phyloP scores from a whole-genome alignment of 2,888 invertebrate genomes.

The Lycaena phlaeas region DNA sequence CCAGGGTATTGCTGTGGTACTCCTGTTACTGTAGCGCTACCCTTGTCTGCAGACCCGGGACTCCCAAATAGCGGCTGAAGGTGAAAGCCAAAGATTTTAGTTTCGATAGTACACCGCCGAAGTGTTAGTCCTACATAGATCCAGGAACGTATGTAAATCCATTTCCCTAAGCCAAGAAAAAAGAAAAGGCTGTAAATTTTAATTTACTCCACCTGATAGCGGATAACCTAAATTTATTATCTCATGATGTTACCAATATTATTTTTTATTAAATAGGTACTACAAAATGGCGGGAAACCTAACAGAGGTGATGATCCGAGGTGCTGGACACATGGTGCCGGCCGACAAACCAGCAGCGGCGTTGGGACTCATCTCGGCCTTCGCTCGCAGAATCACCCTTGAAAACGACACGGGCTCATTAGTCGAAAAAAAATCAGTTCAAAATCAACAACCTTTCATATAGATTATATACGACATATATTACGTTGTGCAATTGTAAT shows the following conservation, averaged over 20 bases:
- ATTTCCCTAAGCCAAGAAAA: too few relatives aligned
- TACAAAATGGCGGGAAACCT: conserved; percentile 70
- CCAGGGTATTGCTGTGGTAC: too few relatives aligned
- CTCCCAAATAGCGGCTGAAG: too few relatives aligned
- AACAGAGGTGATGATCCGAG: conserved; percentile 73
- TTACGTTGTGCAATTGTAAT: neutral
- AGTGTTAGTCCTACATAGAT: too few relatives aligned
- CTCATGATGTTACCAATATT: neutral
- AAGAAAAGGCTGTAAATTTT: too few relatives aligned
- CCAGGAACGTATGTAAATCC: too few relatives aligned
- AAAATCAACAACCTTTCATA: conserved; percentile 29
- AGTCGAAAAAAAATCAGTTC: conserved; percentile 40
- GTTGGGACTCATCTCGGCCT: conserved; percentile 74
- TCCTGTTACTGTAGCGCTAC: too few relatives aligned
- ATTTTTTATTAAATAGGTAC: conserved; percentile 47
- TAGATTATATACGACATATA: neutral
- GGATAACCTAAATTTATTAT: too few relatives aligned
- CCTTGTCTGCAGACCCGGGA: too few relatives aligned
- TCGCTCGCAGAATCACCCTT: conserved; percentile 58
- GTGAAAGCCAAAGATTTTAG: too few relatives aligned
- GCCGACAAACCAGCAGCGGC: conserved; percentile 74
- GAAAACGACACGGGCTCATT: conserved; percentile 44
- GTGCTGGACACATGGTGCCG: conserved; percentile 80
- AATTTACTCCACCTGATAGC: too few relatives aligned
- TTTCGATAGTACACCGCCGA: too few relatives aligned